These are phyloP conservation scores for Pelobates fuscus DNA, from an alignment of 2,113 vertebrate genomes.

Conservation along the genomic window DNA sequence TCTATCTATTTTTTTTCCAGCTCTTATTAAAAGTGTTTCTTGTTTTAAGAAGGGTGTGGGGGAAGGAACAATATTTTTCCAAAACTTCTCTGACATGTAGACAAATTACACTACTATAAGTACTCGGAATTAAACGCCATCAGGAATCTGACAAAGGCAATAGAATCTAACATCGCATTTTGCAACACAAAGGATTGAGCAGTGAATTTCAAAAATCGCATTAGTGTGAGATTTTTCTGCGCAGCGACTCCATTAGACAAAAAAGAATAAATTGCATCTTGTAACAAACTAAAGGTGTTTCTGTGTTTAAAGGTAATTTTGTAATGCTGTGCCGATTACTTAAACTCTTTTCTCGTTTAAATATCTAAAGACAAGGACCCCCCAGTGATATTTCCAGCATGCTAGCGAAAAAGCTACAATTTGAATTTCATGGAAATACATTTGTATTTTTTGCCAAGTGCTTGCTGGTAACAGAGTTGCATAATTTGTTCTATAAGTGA, in stretches of 20 bases:
- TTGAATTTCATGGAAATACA: conserved; percentile 92
- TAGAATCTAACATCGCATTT: conserved; percentile 74
- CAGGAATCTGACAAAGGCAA: conserved; percentile 75
- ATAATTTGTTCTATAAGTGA: conserved; percentile 81
- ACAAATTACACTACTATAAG: conserved; percentile 70
- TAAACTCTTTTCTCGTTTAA: conserved; percentile 95
- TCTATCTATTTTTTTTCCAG: conserved; percentile 74
- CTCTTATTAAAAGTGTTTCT: conserved; percentile 65
- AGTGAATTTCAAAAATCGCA: conserved; percentile 83
- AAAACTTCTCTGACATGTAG: conserved; percentile 75
- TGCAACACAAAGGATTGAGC: conserved; percentile 72
- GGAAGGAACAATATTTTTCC: conserved; percentile 66
- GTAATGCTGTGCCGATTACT: conserved; percentile 94
- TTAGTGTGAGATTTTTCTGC: conserved; percentile 78
- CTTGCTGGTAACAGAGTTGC: conserved; percentile 77
- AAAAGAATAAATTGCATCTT: conserved; percentile 81
- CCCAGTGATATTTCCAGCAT: conserved; percentile 90
- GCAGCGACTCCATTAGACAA: conserved; percentile 78
- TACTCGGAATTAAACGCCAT: conserved; percentile 73
- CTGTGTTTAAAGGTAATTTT: conserved; percentile 85
- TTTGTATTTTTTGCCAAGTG: conserved; percentile 90
- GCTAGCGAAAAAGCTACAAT: conserved; percentile 88
- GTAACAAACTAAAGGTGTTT: conserved; percentile 87
- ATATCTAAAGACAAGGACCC: conserved; percentile 89
- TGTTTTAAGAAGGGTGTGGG: conserved; percentile 30